Base-by-base conservation (phyloP, 2,113 vertebrate species). In the Calypte anna region DNA sequence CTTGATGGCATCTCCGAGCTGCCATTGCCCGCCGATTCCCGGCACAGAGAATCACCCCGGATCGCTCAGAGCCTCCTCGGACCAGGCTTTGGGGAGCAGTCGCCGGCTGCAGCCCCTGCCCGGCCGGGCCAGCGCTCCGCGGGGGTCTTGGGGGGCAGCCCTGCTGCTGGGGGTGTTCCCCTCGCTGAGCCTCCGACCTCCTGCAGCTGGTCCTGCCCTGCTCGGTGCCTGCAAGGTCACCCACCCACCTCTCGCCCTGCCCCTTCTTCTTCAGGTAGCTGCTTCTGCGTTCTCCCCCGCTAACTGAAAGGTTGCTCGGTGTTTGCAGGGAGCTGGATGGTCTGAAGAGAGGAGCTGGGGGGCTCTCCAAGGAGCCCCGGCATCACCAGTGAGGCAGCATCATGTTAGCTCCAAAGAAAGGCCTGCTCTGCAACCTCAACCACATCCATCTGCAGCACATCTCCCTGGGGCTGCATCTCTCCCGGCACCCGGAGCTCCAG, bases 381-480 rank as follows among this genome's bases (percentile, higher is more conserved):
- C 64, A 7, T 57, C 48, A 14, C 25, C 62, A 12, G 66, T 1
- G 46, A 75, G 51, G 89, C 57, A 40, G 83, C 90, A 91, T 48
- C 85, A 98, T 98, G 98, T 90, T 98, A 96, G 96, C 98, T 57
- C 98, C 98, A 2, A 97, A 97, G 91, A 97, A 98, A 83, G 97
- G 97, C 86, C 91, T 98, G 40, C 82, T 98, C 79, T 98, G 98
- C 96, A 98, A 98, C 94, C 97, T 98, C 53, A 98, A 98, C 90
- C 98, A 98, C 93, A 97, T 98, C 91, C 98, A 98, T 53, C 97
- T 98, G 91, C 98, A 98, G 94, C 98, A 98, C 64, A 93, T 98
- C 91, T 98, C 98, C 5, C 94, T 98, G 76, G 98, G 98, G 67
- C 96, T 98, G 84, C 98, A 94, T 94, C 95, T 98, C 78, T 98